Evolutionary conservation across 2,888 invertebrate genomes (phyloP).

Genomic region (Drosophila paracracens): DNA sequence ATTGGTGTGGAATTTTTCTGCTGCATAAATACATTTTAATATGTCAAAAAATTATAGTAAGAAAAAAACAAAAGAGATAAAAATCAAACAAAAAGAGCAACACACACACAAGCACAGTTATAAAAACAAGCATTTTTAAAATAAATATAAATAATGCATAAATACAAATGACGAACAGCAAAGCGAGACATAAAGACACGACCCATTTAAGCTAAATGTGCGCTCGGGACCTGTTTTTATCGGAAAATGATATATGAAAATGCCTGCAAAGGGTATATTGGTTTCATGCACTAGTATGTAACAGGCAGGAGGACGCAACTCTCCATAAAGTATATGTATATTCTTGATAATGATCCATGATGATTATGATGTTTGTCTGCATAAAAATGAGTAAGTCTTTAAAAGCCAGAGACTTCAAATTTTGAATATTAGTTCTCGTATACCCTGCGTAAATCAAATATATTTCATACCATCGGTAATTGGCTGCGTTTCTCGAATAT

Average conservation of each 20-base stretch:
- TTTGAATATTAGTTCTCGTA: background rate
- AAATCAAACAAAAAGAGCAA: constrained; percentile 29
- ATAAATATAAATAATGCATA: constrained; percentile 71
- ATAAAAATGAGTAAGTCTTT: background rate
- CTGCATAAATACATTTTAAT: constrained; percentile 57
- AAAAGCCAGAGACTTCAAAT: background rate
- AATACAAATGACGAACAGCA: constrained; percentile 58
- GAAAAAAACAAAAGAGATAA: constrained; percentile 27
- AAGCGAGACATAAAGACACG: constrained; percentile 59
- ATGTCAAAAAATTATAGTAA: constrained; percentile 40
- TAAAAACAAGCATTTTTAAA: constrained; percentile 38
- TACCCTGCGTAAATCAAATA: too few relatives aligned
- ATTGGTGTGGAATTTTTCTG: constrained; percentile 20
- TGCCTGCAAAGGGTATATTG: background rate
- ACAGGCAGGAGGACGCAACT: background rate
- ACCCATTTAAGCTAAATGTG: constrained; percentile 71
- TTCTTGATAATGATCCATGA: too few relatives aligned
- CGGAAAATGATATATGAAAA: background rate
- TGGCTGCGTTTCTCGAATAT: background rate
- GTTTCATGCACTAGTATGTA: background rate
- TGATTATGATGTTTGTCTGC: background rate
- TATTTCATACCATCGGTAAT: background rate
- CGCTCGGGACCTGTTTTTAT: constrained; percentile 35
- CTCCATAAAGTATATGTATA: background rate
- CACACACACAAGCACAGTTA: constrained; percentile 21